Conservation (phyloP, 2,888 invertebrate species). For the Epinotia brunnichana region DNA sequence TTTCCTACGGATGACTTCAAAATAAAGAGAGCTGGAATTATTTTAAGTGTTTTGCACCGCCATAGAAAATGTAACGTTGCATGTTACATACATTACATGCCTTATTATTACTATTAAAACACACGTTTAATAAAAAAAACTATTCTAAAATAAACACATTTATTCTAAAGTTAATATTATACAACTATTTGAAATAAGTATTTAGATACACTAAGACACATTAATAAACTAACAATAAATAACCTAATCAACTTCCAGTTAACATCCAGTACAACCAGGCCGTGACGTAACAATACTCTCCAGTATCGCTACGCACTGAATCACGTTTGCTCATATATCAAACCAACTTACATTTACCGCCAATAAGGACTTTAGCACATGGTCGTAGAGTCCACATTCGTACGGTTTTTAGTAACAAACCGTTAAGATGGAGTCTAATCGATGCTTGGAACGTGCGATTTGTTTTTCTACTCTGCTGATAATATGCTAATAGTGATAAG, state of each 20-base stretch:
- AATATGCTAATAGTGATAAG: conserved; percentile 30
- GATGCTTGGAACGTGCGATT: conserved; percentile 23
- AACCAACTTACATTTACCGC: conserved; percentile 11
- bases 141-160: no score
- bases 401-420: no score
- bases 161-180: no score
- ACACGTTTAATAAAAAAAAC: no score
- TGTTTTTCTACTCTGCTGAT: conserved; percentile 26
- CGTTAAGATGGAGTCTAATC: neutral
- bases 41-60: no score
- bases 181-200: no score
- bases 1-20: no score
- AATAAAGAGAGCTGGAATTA: no score
- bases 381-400: neutral
- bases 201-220: no score
- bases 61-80: neutral
- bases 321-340: conserved; percentile 19
- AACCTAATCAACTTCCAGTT: conserved; percentile 6
- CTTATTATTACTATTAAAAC: no score
- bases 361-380: neutral
- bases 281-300: conserved; percentile 25
- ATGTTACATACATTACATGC: no score
- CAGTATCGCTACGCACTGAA: conserved; percentile 11
- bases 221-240: no score
- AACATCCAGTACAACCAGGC: neutral